These are phyloP conservation scores for Oreochromis grahami DNA, from an alignment of 2,797 vertebrate species.

Conservation along the genomic window DNA sequence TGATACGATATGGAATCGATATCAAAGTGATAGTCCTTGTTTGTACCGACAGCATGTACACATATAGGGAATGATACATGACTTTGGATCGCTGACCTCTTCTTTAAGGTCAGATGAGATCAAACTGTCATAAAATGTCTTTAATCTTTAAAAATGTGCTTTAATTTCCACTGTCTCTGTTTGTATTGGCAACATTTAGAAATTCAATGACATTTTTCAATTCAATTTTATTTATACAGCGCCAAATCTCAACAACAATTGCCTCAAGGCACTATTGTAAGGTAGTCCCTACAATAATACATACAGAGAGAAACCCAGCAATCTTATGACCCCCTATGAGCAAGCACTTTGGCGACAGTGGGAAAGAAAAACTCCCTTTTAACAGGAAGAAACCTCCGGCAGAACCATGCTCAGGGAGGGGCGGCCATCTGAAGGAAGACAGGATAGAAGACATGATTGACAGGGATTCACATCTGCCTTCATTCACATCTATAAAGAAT, in stretches of 20 bases:
- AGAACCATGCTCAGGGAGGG: no score
- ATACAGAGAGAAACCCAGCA: neutral
- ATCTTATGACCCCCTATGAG: no score
- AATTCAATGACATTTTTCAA: neutral
- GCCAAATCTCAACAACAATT: neutral
- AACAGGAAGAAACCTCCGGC: no score
- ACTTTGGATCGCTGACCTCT: rapidly evolving
- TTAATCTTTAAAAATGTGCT: rapidly evolving
- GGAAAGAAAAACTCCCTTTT: no score
- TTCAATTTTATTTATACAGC: rapidly evolving
- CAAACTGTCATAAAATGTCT: neutral
- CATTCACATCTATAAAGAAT: no score
- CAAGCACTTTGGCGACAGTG: no score
- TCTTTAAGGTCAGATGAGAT: neutral
- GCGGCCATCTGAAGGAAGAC: no score
- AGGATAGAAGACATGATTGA: no score
- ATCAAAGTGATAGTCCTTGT: neutral
- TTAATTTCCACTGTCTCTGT: neutral
- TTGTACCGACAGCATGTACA: neutral
- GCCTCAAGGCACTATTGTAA: neutral
- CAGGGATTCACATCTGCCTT: no score
- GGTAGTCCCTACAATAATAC: neutral
- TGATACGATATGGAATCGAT: neutral
- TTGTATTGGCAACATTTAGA: neutral
- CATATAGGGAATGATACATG: neutral